Base-by-base conservation (phyloP, 2,797 vertebrate species). In the Epinephelus awoara region DNA sequence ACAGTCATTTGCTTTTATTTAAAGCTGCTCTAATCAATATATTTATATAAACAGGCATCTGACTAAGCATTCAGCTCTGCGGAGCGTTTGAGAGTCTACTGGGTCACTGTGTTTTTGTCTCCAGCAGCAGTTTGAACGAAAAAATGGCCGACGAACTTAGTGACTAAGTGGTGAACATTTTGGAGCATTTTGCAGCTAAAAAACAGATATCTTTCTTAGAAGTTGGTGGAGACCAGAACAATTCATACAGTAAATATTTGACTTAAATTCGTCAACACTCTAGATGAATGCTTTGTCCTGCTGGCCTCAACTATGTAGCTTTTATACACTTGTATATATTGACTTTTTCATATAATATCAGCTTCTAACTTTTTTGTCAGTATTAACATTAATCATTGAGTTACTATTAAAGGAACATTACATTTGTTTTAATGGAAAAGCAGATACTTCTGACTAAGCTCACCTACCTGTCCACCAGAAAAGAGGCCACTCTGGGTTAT, bases 1-100 rank as follows among this genome's bases (percentile, higher is more conserved):
- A 65, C 54, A 67, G 50, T 64, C 34, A 81, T 70, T 23, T 50
- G 62, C 44, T 64, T 55, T 23, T 62, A 64, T 50, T 62, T 67
- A 56, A 46, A 58, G 23, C 46, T 21, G 23, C 58, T 29, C 23
- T 40, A 50, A 69, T 72, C 46, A 44, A 65, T 23, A 64, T 21
- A 71, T 73, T 69, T 27, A 46, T 13, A 70, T 64, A 27, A 67
- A 70, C 50, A 65, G 46, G 13, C n/a, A 56, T 65, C 6, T 58
- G 46, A 65, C 21, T 49, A 13, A 49, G 38, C 21, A 3, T 18
- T 69, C 29, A 46, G n/a, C 42, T 42, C 29, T 19, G 4, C 15
- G 1, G 19, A 61, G 19, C 2, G 2, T 58, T 70, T 64, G 5
- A 46, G 14, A 3, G 18, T 57, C 55, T 65, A 23, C 65, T 34